A percentile compares a stretch with the other conserved stretches of the same genome.
phyloP scores from a whole-genome alignment of 2,797 vertebrate species.

The Pantherophis vulpinus region DNA sequence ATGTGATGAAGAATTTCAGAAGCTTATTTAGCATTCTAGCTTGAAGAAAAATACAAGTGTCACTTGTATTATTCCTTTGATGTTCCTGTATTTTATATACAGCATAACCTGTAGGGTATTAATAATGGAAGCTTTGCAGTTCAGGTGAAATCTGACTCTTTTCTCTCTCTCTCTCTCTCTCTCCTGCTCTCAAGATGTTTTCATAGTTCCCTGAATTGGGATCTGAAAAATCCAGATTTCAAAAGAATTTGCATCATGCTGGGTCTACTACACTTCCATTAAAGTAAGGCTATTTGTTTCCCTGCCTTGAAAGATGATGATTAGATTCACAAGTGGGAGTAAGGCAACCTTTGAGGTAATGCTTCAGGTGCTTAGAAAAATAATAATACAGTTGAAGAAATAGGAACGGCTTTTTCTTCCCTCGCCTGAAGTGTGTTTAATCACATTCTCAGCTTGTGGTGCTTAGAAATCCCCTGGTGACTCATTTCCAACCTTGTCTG shows the following conservation, averaged over 20 bases:
- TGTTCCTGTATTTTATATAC: not conserved
- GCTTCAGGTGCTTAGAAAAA: slow-evolving; percentile 22
- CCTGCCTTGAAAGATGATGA: slow-evolving; percentile 42
- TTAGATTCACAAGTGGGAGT: slow-evolving; percentile 23
- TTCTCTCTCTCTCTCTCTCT: rapidly evolving
- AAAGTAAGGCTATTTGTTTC: slow-evolving; percentile 41
- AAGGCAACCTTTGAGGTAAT: slow-evolving; percentile 27
- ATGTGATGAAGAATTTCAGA: not conserved
- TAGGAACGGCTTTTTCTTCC: slow-evolving; percentile 17
- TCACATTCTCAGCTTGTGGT: slow-evolving; percentile 22
- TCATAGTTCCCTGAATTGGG: not conserved
- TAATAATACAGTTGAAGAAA: slow-evolving; percentile 31
- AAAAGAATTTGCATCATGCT: not conserved
- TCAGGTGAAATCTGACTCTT: not conserved
- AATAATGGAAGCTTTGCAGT: not conserved
- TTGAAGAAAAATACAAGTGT: not conserved
- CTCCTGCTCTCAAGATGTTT: not conserved
- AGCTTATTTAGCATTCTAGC: not conserved
- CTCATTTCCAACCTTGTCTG: not conserved
- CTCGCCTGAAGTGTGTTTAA: slow-evolving; percentile 44
- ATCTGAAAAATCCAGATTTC: slow-evolving; percentile 11
- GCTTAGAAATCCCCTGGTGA: not conserved
- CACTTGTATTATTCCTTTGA: not conserved
- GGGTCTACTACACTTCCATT: slow-evolving; percentile 34
- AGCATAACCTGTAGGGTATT: not conserved